Conservation (phyloP, 2,797 vertebrate species). For the Emydoidea blandingii region DNA sequence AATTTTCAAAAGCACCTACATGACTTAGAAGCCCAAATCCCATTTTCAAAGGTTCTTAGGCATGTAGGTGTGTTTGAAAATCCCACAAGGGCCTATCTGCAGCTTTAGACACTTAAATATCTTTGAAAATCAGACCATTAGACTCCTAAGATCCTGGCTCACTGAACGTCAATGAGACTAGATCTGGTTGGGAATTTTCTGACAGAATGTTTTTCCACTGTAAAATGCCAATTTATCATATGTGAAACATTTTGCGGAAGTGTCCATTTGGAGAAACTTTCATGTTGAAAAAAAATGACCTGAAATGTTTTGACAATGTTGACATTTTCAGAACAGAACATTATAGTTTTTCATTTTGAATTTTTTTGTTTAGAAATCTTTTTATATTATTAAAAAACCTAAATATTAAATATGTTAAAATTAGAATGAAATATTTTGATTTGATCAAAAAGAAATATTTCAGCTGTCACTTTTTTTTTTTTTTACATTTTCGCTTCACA, state of each 20-base stretch:
- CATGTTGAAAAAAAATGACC: neutral
- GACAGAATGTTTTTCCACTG: neutral
- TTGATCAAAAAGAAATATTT: neutral
- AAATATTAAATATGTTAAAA: neutral
- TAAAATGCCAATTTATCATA: neutral
- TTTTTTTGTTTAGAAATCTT: neutral
- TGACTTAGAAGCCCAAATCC: neutral
- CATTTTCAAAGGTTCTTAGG: neutral
- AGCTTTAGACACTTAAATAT: neutral
- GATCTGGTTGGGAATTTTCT: neutral
- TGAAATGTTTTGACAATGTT: neutral
- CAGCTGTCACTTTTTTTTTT: neutral
- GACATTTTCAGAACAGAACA: neutral
- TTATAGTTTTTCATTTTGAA: neutral
- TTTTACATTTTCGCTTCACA: neutral
- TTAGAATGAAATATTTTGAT: neutral
- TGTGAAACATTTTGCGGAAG: neutral
- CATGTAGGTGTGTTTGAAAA: neutral
- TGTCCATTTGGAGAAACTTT: neutral
- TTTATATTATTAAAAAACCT: neutral
- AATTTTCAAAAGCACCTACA: neutral
- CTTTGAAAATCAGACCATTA: neutral
- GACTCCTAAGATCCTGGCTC: neutral
- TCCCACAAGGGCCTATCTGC: neutral
- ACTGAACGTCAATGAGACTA: neutral